Evolutionary conservation across 2,888 invertebrate species (phyloP).

Genomic region (Liopterus haemorrhoidalis): DNA sequence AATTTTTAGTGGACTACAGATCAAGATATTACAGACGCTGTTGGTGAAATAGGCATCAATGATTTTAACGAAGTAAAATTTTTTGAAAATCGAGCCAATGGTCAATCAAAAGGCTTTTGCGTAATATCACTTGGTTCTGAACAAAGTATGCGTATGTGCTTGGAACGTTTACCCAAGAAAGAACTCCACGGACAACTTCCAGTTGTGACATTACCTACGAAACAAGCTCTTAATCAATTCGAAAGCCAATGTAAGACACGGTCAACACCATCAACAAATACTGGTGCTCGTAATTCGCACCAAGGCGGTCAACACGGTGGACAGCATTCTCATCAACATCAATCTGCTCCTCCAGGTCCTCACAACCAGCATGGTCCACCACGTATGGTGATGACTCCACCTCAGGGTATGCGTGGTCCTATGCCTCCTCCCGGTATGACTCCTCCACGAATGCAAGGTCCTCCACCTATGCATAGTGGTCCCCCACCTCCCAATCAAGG

Average conservation of each 20-base stretch:
- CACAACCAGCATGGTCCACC: conserved; percentile 50
- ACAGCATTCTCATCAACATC: conserved; percentile 39
- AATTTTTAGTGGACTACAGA: conserved; percentile 91
- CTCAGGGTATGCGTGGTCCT: conserved; percentile 43
- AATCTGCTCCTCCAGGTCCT: conserved; percentile 51
- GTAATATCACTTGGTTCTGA: conserved; percentile 92
- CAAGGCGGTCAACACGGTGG: conserved; percentile 53
- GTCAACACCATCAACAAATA: conserved; percentile 71
- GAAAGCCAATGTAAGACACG: conserved; percentile 89
- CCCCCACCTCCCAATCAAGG: conserved; percentile 53
- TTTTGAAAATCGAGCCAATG: conserved; percentile 97
- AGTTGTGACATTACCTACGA: conserved; percentile 90
- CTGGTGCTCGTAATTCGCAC: conserved; percentile 55
- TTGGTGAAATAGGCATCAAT: conserved; percentile 78
- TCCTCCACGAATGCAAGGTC: conserved; percentile 54
- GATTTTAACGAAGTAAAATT: conserved; percentile 98
- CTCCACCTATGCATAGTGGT: conserved; percentile 54
- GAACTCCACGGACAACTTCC: conserved; percentile 94
- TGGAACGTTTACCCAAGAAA: conserved; percentile 92
- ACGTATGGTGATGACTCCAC: conserved; percentile 47
- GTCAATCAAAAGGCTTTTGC: conserved; percentile 98
- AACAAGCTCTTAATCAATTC: conserved; percentile 79
- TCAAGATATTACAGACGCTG: conserved; percentile 89
- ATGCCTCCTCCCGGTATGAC: conserved; percentile 50
- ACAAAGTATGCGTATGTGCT: conserved; percentile 76